These are phyloP conservation scores for Trichogramma pretiosum DNA, from an alignment of 1,140 invertebrate genomes.

Conservation along the genomic window DNA sequence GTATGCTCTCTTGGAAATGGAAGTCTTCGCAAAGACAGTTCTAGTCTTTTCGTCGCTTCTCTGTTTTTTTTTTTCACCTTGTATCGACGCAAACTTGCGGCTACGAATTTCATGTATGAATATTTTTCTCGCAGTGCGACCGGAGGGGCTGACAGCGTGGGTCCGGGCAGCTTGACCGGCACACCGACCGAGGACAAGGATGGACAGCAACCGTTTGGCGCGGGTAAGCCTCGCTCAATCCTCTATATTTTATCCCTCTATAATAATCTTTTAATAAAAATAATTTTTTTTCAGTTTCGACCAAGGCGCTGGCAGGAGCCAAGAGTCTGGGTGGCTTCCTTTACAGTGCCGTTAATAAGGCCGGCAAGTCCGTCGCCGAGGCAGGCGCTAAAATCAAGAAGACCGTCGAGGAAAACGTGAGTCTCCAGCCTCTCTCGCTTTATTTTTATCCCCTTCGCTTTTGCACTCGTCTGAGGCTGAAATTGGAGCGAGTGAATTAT, in stretches of 20 bases:
- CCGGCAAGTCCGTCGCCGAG: conserved; percentile 66
- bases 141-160: conserved; percentile 75
- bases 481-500: too few relatives aligned
- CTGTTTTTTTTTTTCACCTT: too few relatives aligned
- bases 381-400: conserved; percentile 87
- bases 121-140: conserved; percentile 64
- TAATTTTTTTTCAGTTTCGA: conserved; percentile 69
- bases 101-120: conserved; percentile 10
- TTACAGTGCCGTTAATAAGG: conserved; percentile 84
- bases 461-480: too few relatives aligned
- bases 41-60: too few relatives aligned
- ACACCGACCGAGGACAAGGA: conserved; percentile 72
- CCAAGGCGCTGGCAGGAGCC: conserved; percentile 82
- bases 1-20: too few relatives aligned
- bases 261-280: background rate
- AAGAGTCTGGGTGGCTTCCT: conserved; percentile 87
- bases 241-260: background rate
- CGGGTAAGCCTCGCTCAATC: conserved; percentile 51
- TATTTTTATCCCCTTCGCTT: too few relatives aligned
- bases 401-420: conserved; percentile 91
- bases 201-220: conserved; percentile 59
- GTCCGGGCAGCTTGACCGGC: conserved; percentile 62
- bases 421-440: too few relatives aligned
- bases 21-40: too few relatives aligned
- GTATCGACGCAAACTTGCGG: background rate